Conservation (phyloP, 1,140 invertebrate species). For the Atta cephalotes region DNA sequence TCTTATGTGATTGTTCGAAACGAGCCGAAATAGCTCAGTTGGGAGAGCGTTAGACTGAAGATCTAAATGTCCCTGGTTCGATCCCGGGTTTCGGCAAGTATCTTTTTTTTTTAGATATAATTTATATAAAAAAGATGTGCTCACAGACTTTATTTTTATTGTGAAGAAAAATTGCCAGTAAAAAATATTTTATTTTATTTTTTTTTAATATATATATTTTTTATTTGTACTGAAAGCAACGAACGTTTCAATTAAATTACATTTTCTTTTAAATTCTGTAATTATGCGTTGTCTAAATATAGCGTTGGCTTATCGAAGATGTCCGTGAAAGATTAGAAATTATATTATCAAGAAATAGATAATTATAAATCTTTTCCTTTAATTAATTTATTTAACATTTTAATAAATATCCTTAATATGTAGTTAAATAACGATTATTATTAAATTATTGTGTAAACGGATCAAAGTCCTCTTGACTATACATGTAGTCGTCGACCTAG, state of each 20-base stretch:
- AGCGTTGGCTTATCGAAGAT: neutral
- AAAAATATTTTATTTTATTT: neutral
- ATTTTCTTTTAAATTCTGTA: neutral
- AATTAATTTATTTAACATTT: constrained; percentile 36
- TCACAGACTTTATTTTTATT: neutral
- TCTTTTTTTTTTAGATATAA: constrained; percentile 45
- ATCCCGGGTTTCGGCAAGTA: constrained; percentile 79
- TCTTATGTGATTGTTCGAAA: neutral
- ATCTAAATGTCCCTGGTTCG: constrained; percentile 76
- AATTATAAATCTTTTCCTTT: neutral
- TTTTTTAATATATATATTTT: neutral
- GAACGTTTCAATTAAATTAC: neutral
- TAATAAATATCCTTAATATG: neutral
- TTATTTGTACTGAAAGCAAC: neutral
- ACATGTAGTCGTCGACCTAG: constrained; percentile 47
- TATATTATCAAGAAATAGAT: neutral
- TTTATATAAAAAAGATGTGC: neutral
- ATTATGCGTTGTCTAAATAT: constrained; percentile 1
- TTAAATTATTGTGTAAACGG: constrained; percentile 30
- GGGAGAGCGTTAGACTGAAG: too few species aligned
- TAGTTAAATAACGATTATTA: constrained; percentile 31
- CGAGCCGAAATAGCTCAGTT: too few species aligned
- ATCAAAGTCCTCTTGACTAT: constrained; percentile 33
- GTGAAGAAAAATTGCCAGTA: neutral
- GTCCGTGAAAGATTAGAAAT: neutral